Percentiles rank a stretch among this genome's conserved stretches.
Conservation (phyloP, 1,140 invertebrate species). For the Geopemphigus sp. region DNA sequence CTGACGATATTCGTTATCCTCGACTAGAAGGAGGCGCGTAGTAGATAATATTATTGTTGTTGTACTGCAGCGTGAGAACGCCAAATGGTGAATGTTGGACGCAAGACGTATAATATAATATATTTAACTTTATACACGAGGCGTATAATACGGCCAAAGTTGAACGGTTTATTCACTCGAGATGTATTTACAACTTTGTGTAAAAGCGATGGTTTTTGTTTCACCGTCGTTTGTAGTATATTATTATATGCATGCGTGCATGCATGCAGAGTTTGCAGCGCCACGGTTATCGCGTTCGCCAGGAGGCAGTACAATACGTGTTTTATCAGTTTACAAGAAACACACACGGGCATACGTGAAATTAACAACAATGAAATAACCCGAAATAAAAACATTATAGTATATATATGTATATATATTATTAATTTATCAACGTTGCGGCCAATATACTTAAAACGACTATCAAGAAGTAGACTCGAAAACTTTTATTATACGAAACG, state of each 20-base stretch:
- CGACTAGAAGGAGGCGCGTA: not conserved
- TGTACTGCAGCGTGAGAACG: not conserved
- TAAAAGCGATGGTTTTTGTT: not conserved
- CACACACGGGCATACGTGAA: too few relatives aligned
- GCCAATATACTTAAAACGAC: too few relatives aligned
- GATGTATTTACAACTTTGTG: not conserved
- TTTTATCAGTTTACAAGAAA: too few relatives aligned
- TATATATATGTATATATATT: too few relatives aligned
- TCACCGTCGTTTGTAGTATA: not conserved
- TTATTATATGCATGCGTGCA: not conserved
- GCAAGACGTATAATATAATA: not conserved
- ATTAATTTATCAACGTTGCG: too few relatives aligned
- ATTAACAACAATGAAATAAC: too few relatives aligned
- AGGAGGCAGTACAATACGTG: too few relatives aligned
- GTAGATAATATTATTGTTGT: constrained; percentile 3
- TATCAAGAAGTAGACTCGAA: too few relatives aligned
- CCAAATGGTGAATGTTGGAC: not conserved
- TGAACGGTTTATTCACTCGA: not conserved
- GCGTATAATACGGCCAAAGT: not conserved
- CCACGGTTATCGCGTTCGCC: too few relatives aligned
- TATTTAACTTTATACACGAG: not conserved
- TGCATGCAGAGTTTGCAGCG: too few relatives aligned
- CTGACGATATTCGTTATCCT: not conserved
- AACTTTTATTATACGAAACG: too few relatives aligned
- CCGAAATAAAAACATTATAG: too few relatives aligned